A percentile compares a stretch with the other conserved stretches of the same genome.
These are phyloP conservation scores for Mesoclemmys tuberculata DNA, from an alignment of 2,113 vertebrate genomes.

Conservation along the genomic window DNA sequence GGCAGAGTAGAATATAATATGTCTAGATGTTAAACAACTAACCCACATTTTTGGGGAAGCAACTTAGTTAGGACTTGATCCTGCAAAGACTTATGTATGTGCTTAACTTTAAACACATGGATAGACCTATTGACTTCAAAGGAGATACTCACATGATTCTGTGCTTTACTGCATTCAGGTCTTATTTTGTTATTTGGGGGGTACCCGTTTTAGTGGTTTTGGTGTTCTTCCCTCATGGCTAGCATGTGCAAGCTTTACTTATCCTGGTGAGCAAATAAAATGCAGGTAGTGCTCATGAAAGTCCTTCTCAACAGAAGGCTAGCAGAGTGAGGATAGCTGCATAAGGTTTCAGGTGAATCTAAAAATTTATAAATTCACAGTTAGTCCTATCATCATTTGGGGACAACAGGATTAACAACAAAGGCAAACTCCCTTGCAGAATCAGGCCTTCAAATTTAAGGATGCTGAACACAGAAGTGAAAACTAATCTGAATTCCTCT, in stretches of 20 bases:
- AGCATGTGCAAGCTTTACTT: neutral
- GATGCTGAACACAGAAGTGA: neutral
- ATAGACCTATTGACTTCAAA: neutral
- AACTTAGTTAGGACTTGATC: neutral
- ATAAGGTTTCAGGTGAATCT: neutral
- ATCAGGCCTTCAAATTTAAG: neutral
- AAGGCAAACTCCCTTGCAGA: neutral
- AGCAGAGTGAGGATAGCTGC: neutral
- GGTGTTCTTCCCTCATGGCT: neutral
- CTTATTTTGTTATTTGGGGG: neutral
- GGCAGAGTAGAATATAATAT: neutral
- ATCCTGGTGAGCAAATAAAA: rapidly evolving
- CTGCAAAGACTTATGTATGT: neutral
- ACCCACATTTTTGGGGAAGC: neutral
- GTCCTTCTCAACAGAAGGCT: neutral
- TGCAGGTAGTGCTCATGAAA: rapidly evolving
- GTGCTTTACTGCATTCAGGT: neutral
- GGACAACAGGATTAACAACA: neutral
- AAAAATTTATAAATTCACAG: neutral
- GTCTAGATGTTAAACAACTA: neutral
- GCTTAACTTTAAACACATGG: neutral
- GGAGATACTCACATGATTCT: neutral
- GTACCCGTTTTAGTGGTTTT: neutral
- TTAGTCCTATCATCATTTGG: neutral
- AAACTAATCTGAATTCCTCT: neutral